These are phyloP conservation scores for Meleagris gallopavo DNA, from an alignment of 2,113 vertebrate species.

Conservation along the genomic window DNA sequence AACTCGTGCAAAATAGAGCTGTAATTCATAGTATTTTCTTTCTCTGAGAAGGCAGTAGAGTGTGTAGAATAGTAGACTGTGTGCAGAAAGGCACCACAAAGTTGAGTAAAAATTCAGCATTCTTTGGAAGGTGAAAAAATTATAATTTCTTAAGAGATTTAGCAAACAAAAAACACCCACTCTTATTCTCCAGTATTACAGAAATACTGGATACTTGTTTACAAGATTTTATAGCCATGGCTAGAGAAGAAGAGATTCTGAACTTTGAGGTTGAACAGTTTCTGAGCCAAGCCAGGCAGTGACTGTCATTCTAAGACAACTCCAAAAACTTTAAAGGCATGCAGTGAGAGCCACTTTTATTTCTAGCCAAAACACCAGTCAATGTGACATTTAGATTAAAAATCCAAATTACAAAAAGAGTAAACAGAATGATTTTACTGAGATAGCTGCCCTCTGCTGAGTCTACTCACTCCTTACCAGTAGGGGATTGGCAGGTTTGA, in stretches of 20 bases:
- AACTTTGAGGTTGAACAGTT: not conserved
- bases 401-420: not conserved
- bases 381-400: not conserved
- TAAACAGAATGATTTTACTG: not conserved
- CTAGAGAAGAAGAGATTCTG: not conserved
- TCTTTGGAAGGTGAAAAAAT: not conserved
- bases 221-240: not conserved
- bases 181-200: not conserved
- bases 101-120: not conserved
- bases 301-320: not conserved
- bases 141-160: not conserved
- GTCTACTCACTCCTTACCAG: not conserved
- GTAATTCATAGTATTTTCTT: not conserved
- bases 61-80: not conserved
- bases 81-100: not conserved
- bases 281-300: not conserved
- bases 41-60: not conserved
- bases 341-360: not conserved
- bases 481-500: not conserved
- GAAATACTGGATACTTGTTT: not conserved
- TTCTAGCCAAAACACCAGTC: not conserved
- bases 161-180: not conserved
- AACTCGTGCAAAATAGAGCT: not conserved
- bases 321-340: not conserved
- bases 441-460: not conserved